Conservation (phyloP, 2,888 invertebrate genomes). For the Sesamia inferens region DNA sequence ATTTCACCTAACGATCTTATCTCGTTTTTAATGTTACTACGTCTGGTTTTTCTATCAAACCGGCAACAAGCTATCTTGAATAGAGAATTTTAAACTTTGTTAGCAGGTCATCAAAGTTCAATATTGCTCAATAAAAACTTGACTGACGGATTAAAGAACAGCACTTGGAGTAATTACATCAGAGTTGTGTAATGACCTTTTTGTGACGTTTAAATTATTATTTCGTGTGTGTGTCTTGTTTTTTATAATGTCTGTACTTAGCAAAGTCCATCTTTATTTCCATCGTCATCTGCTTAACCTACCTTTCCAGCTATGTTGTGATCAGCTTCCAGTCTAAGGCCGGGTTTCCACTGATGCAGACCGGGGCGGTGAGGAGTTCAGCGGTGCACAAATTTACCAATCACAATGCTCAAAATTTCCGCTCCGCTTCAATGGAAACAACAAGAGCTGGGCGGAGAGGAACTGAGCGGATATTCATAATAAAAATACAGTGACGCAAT, state of each 20-base stretch:
- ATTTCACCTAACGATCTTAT: conserved; percentile 37
- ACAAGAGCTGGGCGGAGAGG: too few species aligned
- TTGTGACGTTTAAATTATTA: conserved; percentile 28
- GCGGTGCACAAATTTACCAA: too few species aligned
- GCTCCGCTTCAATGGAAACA: too few species aligned
- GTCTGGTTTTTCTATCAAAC: conserved; percentile 25
- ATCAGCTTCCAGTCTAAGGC: too few species aligned
- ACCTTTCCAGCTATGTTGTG: too few species aligned
- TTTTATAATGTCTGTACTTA: background rate
- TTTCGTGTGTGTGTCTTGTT: conserved; percentile 21
- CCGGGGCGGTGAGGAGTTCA: too few species aligned
- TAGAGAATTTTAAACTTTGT: background rate
- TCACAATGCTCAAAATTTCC: too few species aligned
- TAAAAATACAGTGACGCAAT: too few species aligned
- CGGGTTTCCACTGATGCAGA: too few species aligned
- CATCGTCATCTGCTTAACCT: too few species aligned
- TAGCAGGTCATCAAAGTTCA: rapidly evolving
- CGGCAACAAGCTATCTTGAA: too few species aligned
- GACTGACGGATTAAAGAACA: conserved; percentile 10
- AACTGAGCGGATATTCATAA: too few species aligned
- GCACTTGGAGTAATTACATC: conserved; percentile 42
- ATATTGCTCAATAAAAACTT: conserved; percentile 3
- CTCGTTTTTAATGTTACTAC: conserved; percentile 25
- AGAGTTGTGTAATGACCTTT: conserved; percentile 42
- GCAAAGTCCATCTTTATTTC: background rate